Conservation (phyloP, 2,888 invertebrate species). For the Physocephala rufipes region DNA sequence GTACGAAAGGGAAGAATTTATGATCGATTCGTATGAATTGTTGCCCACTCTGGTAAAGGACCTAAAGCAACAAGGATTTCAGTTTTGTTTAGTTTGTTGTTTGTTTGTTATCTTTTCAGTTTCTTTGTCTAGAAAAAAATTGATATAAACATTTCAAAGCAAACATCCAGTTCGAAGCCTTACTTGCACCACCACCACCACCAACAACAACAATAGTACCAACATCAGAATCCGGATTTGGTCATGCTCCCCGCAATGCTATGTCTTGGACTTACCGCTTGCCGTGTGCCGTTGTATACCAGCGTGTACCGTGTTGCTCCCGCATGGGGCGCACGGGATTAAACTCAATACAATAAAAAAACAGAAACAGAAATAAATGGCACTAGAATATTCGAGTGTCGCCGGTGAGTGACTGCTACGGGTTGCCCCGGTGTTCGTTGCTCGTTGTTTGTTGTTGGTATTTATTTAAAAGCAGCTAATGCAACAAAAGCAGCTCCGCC, state of each 20-base stretch:
- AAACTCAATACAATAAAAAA: constrained; percentile 9
- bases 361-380: background rate
- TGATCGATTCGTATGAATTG: constrained; percentile 15
- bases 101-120: too few relatives aligned
- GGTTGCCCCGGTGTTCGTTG: too few relatives aligned
- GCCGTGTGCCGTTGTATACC: constrained; percentile 15
- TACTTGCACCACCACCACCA: background rate
- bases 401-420: background rate
- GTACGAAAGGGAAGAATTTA: constrained; percentile 21
- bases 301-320: constrained; percentile 8
- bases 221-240: background rate
- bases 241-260: background rate
- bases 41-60: constrained; percentile 25
- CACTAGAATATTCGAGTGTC: constrained; percentile 6
- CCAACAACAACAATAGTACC: background rate
- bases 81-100: constrained; percentile 1
- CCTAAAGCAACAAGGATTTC: constrained; percentile 22
- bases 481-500: constrained; percentile 56
- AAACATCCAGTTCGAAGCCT: background rate
- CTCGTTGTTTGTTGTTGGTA: background rate
- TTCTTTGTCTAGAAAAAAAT: too few relatives aligned
- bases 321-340: constrained; percentile 24
- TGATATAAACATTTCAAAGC: background rate
- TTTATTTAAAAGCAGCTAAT: constrained; percentile 37
- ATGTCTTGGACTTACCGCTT: background rate